phyloP scores from a whole-genome alignment of 2,888 invertebrate species.

The Protodeltote pygarga region DNA sequence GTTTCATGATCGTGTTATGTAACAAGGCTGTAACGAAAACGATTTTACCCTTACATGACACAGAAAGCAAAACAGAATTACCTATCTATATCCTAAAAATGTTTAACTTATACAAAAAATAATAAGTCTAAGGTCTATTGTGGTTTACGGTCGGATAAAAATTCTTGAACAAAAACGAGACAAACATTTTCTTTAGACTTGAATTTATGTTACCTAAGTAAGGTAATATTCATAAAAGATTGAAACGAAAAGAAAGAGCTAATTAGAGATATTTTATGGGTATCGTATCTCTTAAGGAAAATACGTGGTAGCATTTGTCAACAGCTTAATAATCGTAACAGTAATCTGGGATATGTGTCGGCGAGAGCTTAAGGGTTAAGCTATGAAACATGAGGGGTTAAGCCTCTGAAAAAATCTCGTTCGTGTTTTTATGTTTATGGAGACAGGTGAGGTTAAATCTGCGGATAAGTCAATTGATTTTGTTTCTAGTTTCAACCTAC shows the following conservation, averaged over 20 bases:
- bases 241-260: constrained; percentile 9
- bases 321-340: constrained; percentile 37
- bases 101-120: constrained; percentile 13
- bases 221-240: constrained; percentile 12
- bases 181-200: constrained; percentile 18
- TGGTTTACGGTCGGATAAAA: constrained; percentile 8
- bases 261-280: constrained; percentile 18
- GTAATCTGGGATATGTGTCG: constrained; percentile 44
- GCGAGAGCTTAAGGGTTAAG: constrained; percentile 37
- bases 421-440: constrained; percentile 8
- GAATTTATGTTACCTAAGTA: constrained; percentile 5
- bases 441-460: constrained; percentile 1
- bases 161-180: neutral
- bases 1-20: no score
- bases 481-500: no score
- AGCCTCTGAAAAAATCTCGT: constrained; percentile 35
- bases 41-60: constrained; percentile 4
- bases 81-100: constrained; percentile 2
- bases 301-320: constrained; percentile 25
- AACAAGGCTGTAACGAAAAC: neutral
- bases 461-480: neutral
- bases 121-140: neutral
- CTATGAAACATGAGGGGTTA: constrained; percentile 34
- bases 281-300: constrained; percentile 1
- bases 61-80: constrained; percentile 5